Evolutionary conservation across 2,113 vertebrate genomes (phyloP), one percentile per base, ranked within the genome.

Genomic region (Takifugu bimaculatus): DNA sequence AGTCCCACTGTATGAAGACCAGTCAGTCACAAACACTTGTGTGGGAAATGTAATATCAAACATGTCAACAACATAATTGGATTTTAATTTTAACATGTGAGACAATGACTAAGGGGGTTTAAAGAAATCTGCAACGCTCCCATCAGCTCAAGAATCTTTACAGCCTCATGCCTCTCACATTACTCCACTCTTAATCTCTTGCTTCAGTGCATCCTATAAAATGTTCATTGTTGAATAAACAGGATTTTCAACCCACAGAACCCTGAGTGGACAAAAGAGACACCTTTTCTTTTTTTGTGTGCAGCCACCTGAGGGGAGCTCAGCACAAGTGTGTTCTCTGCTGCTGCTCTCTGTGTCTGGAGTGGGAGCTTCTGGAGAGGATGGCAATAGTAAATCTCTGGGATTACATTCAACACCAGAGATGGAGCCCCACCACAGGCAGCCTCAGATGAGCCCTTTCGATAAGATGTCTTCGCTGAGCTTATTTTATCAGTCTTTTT

Each of bases 401-500:
- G 53, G 75, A 72, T 84, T 76, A 81, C 59, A 60, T 77, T 84
- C 75, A 81, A 79, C 77, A 81, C 39, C 63, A 66, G 65, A 80
- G 71, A 73, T 58, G 68, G 57, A 77, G 65, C 63, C 29, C 45
- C 57, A 14, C 15, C 6, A 9, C 53, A 57, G 55, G 5, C 25
- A 11, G 58, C 71, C 69, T 48, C 65, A 75, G 78, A 80, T 66
- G 54, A 79, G 71, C 51, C 54, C 47, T 65, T 15, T 0, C 63
- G 76, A 83, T 83, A 65, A 71, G 54, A 74, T 6, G 45, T 14
- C 13, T n/a, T 48, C 45, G 15, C n/a, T 12, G 13, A 7, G 14
- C 15, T 48, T 2, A 14, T 50, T 26, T 60, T 28, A 14, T 48
- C 45, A 13, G 44, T 47, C 43, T 54, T 66, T 69, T 54, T 49